Evolutionary conservation across 64 coral and sea anemone species (phyloP), one percentile per base, ranked within the genome.

Genomic region (Pachyseris speciosa): DNA sequence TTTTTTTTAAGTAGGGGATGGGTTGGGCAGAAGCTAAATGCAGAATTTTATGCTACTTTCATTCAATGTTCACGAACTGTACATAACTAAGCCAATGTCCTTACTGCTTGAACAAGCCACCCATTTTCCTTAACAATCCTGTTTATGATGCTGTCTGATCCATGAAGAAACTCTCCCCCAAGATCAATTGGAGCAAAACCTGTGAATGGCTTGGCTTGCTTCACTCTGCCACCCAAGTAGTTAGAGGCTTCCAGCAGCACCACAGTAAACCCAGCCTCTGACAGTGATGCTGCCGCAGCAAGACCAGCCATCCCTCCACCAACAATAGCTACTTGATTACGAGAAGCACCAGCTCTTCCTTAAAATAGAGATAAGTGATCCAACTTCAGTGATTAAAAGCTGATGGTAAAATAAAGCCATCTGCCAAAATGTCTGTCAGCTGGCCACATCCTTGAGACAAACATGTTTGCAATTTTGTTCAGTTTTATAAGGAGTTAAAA

Each of bases 231-330:
- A 47, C 89, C 96, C 42, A 98, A 13, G 41, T 98, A 98, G 50
- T 95, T 71, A 80, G 93, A 67, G 9, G 96, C 96, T 68, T 98
- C 96, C 29, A 98, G 43, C 4, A 98, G 40, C n/a, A 92, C 44
- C 30, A 98, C 96, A 26, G 86, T 63, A 88, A 92, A 88, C 2
- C 96, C 93, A 85, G 93, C 85, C 79, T 95, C 32, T 7, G 69
- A 80, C 22, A 98, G 64, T 5, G 86, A 39, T 41, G 89, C 48
- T 32, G 89, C 72, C 27, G 93, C 93, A 15, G 96, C 84, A 15
- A 98, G 61, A n/a, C 96, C 96, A 64, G 96, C 84, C 59, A 98
- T 78, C 5, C 96, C 96, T 55, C 68, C 96, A 57, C 96, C 96
- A 27, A 98, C 64, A 51, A 98, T 89, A 5, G 93, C 92, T 38